Percentiles rank a stretch among this genome's conserved stretches.
Conservation (phyloP, 2,888 invertebrate genomes). For the Stenotaenia linearis region DNA sequence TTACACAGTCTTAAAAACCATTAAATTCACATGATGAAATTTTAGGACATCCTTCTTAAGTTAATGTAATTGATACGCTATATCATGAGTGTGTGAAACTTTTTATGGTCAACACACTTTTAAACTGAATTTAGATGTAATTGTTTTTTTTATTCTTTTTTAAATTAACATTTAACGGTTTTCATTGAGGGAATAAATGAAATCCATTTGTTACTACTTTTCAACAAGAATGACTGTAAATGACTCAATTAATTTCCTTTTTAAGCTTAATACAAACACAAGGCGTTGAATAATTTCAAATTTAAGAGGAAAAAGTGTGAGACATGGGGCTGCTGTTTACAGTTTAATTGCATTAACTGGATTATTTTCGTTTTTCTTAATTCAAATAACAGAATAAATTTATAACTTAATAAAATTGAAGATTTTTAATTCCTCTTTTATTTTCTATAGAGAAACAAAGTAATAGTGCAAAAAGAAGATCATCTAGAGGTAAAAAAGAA, state of each 20-base stretch:
- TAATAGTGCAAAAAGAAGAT: background rate
- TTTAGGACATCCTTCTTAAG: constrained; percentile 10
- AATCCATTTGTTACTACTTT: background rate
- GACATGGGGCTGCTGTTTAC: background rate
- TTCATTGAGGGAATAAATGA: background rate
- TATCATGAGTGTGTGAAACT: background rate
- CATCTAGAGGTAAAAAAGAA: background rate
- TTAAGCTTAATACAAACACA: background rate
- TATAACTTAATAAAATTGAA: background rate
- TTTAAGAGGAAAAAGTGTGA: background rate
- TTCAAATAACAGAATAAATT: background rate
- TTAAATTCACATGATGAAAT: background rate
- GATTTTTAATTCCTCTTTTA: background rate
- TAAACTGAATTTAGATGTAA: background rate
- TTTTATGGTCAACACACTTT: background rate
- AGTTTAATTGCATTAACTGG: background rate
- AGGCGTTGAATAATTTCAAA: background rate
- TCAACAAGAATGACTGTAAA: background rate
- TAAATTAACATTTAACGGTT: background rate
- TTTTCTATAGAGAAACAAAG: background rate
- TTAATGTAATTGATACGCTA: background rate
- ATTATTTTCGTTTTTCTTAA: too few relatives aligned
- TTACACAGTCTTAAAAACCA: background rate
- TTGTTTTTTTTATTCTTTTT: background rate
- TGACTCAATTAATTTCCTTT: background rate